Evolutionary conservation across 2,888 invertebrate genomes (phyloP).

Genomic region (Drosophila robusta): DNA sequence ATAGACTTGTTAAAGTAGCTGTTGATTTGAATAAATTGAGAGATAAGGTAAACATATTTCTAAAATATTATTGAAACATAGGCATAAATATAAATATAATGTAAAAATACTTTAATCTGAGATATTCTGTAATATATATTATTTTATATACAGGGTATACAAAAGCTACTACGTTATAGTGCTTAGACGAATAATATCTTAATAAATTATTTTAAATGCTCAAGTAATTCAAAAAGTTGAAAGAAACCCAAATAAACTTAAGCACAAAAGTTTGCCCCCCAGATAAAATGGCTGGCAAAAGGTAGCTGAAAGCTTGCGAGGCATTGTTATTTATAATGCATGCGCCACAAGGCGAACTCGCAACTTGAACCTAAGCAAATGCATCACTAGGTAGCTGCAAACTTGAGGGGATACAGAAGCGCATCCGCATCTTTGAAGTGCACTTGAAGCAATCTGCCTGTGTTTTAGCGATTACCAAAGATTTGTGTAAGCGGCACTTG

Average conservation of each 20-base stretch:
- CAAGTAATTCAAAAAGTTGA: conserved; percentile 23
- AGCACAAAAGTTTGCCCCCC: conserved; percentile 20
- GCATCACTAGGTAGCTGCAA: conserved; percentile 23
- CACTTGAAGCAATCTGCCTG: conserved; percentile 20
- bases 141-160: too few relatives aligned
- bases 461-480: conserved; percentile 33
- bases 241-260: conserved; percentile 9
- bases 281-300: conserved; percentile 13
- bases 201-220: conserved; percentile 22
- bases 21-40: too few relatives aligned
- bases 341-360: conserved; percentile 20
- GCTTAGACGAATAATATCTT: conserved; percentile 26
- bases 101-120: too few relatives aligned
- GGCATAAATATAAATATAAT: too few relatives aligned
- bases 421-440: conserved; percentile 46
- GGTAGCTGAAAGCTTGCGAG: conserved; percentile 28
- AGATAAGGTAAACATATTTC: too few relatives aligned
- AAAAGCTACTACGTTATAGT: neutral
- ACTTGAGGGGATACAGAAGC: conserved; percentile 20
- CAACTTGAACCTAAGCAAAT: conserved; percentile 31
- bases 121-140: too few relatives aligned
- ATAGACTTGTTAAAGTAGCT: too few relatives aligned
- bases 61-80: too few relatives aligned
- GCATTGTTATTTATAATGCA: conserved; percentile 52
- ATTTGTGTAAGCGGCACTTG: conserved; percentile 22